Conservation (phyloP, 2,113 vertebrate genomes). For the Nanger granti region DNA sequence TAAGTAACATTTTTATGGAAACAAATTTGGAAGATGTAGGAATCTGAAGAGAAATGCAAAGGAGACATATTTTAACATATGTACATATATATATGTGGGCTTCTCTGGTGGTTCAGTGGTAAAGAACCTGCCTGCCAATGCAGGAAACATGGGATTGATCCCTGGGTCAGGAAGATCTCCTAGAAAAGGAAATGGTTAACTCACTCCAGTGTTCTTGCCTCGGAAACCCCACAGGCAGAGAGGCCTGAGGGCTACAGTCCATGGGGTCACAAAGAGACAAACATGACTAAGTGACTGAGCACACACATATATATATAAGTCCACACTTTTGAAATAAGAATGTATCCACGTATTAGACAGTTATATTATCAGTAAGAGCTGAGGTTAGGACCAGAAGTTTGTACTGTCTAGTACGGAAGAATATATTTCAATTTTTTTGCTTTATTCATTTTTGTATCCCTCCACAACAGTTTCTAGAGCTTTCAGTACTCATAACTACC, state of each 20-base stretch:
- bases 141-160: not conserved
- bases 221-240: not conserved
- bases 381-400: not conserved
- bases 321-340: conserved; percentile 11
- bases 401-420: not conserved
- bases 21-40: not conserved
- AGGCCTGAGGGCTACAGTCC: not conserved
- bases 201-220: not conserved
- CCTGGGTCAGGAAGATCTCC: not conserved
- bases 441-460: not conserved
- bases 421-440: not conserved
- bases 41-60: not conserved
- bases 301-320: not conserved
- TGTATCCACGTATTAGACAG: not conserved
- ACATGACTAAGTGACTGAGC: not conserved
- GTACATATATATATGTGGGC: not conserved
- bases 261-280: not conserved
- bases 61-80: not conserved
- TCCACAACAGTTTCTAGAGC: not conserved
- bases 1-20: not conserved
- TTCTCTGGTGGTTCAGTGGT: not conserved
- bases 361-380: not conserved
- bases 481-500: not conserved
- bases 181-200: not conserved
- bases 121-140: not conserved